Evolutionary conservation across 2,797 vertebrate species (phyloP).

Genomic region (Meda fulgida): DNA sequence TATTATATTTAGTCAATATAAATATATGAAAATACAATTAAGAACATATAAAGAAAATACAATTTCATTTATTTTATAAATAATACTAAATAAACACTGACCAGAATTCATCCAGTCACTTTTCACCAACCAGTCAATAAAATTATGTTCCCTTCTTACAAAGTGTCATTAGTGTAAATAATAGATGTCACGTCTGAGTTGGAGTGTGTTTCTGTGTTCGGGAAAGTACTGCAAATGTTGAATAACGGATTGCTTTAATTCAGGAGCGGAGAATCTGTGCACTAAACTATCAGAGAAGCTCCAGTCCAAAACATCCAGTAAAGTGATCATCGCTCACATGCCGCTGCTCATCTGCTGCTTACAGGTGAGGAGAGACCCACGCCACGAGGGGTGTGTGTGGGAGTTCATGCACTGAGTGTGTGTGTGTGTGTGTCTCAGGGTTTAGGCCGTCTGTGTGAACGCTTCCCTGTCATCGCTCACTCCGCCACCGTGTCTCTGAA

Average conservation of each 20-base stretch:
- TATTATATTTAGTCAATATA: no score
- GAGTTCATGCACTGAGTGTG: not conserved
- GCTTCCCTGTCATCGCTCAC: constrained; percentile 94
- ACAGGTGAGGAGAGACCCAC: constrained; percentile 78
- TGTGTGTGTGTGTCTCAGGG: constrained; percentile 76
- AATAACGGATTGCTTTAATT: not conserved
- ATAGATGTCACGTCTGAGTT: not conserved
- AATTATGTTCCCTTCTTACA: not conserved
- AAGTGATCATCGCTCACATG: constrained; percentile 97
- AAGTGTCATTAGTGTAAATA: not conserved
- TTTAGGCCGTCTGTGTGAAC: constrained; percentile 93
- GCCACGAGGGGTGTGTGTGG: not conserved
- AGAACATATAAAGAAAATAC: no score
- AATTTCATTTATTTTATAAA: not conserved
- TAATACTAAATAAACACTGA: not conserved
- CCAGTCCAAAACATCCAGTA: constrained; percentile 98
- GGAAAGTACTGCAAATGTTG: not conserved
- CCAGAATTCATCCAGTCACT: not conserved
- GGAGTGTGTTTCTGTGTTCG: not conserved
- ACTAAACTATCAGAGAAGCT: constrained; percentile 96
- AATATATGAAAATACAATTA: no score
- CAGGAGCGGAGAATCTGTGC: constrained; percentile 96
- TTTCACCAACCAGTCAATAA: not conserved
- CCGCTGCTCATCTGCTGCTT: constrained; percentile 95
- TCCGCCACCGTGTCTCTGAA: constrained; percentile 92